phyloP scores from a whole-genome alignment of 2,113 vertebrate species.

The Sebastes fasciatus region DNA sequence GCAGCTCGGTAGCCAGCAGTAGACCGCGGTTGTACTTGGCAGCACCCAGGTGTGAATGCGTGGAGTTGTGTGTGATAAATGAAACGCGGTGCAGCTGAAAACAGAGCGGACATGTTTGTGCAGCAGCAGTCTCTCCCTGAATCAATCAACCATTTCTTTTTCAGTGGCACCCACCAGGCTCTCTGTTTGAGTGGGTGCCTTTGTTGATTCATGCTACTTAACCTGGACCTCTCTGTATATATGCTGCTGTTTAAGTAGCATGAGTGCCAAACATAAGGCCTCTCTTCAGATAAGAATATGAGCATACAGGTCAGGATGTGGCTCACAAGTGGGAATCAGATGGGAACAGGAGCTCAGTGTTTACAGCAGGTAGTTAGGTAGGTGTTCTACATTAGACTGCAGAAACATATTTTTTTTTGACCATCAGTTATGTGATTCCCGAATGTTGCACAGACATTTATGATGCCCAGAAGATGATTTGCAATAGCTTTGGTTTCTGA shows the following conservation, averaged over 20 bases:
- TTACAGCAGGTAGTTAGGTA: neutral
- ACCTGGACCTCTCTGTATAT: constrained; percentile 30
- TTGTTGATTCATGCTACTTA: constrained; percentile 37
- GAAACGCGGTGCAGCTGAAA: neutral
- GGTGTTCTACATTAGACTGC: neutral
- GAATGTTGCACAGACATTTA: too few relatives aligned
- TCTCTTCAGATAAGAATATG: constrained; percentile 36
- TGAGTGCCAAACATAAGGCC: constrained; percentile 37
- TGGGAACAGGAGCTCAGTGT: constrained; percentile 20
- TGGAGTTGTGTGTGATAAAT: constrained; percentile 7
- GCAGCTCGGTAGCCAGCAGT: neutral
- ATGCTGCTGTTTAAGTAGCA: constrained; percentile 36
- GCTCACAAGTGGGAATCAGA: neutral
- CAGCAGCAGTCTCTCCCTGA: neutral
- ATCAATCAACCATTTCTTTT: constrained; percentile 27
- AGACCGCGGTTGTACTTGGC: constrained; percentile 9
- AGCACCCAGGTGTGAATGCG: constrained; percentile 21
- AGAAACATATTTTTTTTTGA: constrained; percentile 5
- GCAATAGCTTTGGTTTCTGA: too few relatives aligned
- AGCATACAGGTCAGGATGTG: constrained; percentile 6
- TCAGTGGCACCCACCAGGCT: neutral
- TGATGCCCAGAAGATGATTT: too few relatives aligned
- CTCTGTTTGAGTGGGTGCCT: constrained; percentile 40
- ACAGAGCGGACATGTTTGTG: constrained; percentile 9
- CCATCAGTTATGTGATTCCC: neutral